Conservation (phyloP, 2,888 invertebrate genomes). For the Leptopterna dolabrata region DNA sequence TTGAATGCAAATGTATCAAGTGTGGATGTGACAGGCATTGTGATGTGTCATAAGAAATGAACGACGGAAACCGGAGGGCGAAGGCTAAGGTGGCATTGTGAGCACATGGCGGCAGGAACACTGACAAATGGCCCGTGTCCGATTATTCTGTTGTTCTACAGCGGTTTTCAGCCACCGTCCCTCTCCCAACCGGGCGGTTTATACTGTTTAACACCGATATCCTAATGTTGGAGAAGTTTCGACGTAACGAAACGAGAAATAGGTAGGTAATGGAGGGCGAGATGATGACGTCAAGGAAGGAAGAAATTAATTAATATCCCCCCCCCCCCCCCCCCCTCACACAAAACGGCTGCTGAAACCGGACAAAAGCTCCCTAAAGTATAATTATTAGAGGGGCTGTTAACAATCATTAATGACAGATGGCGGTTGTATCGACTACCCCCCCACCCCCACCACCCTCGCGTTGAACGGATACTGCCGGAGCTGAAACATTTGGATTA, state of each 20-base stretch:
- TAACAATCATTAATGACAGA: slow-evolving; percentile 24
- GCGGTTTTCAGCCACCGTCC: neutral
- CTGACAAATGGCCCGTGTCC: neutral
- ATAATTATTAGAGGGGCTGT: neutral
- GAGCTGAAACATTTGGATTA: neutral
- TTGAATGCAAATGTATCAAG: neutral
- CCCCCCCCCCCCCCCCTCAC: neutral
- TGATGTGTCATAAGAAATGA: neutral
- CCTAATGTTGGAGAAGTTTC: neutral
- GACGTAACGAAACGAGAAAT: neutral
- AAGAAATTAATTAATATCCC: neutral
- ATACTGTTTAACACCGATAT: neutral
- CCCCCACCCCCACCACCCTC: too few species aligned
- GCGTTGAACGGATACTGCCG: neutral
- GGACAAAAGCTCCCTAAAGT: slow-evolving; percentile 14
- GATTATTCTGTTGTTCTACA: neutral
- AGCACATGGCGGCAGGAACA: neutral
- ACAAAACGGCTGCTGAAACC: neutral
- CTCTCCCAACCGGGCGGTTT: neutral
- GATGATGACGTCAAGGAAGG: neutral
- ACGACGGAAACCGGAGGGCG: neutral
- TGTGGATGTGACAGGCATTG: slow-evolving; percentile 1
- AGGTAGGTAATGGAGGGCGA: neutral
- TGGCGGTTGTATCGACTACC: neutral
- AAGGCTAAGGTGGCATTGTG: neutral